These are phyloP conservation scores for Chaetorhynchus papuensis DNA, from an alignment of 2,113 vertebrate genomes.

Conservation along the genomic window DNA sequence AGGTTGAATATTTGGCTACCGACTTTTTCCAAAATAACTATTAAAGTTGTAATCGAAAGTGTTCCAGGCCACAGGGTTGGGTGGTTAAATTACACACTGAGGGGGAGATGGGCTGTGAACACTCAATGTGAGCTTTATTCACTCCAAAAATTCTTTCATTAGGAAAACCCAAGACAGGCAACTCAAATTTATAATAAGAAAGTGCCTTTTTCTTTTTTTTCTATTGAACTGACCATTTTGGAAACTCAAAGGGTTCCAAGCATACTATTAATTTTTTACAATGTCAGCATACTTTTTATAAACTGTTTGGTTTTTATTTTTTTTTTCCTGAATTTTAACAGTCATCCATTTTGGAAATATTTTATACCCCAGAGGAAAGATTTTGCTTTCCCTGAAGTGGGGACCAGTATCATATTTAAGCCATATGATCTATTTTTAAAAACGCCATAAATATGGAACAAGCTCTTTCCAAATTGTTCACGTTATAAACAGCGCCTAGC, in stretches of 20 bases:
- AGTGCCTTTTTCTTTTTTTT: conserved; percentile 16
- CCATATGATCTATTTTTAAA: conserved; percentile 64
- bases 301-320: conserved; percentile 9
- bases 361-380: conserved; percentile 60
- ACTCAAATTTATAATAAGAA: conserved; percentile 53
- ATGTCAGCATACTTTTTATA: conserved; percentile 65
- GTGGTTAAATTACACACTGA: conserved; percentile 52
- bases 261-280: conserved; percentile 67
- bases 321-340: conserved; percentile 36
- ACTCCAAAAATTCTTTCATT: conserved; percentile 40
- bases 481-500: not conserved
- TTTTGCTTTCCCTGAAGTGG: conserved; percentile 36
- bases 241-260: conserved; percentile 60
- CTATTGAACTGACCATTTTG: conserved; percentile 40
- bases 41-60: conserved; percentile 58
- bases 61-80: conserved; percentile 49
- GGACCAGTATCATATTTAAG: conserved; percentile 60
- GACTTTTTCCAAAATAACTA: conserved; percentile 53
- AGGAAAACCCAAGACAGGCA: conserved; percentile 58
- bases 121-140: conserved; percentile 38
- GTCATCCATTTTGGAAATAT: conserved; percentile 49
- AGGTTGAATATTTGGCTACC: conserved; percentile 60
- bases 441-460: conserved; percentile 9
- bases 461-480: conserved; percentile 10
- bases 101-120: conserved; percentile 10